These are phyloP conservation scores for Macrosoma leucophasiata DNA, from an alignment of 2,888 invertebrate species.

Conservation along the genomic window DNA sequence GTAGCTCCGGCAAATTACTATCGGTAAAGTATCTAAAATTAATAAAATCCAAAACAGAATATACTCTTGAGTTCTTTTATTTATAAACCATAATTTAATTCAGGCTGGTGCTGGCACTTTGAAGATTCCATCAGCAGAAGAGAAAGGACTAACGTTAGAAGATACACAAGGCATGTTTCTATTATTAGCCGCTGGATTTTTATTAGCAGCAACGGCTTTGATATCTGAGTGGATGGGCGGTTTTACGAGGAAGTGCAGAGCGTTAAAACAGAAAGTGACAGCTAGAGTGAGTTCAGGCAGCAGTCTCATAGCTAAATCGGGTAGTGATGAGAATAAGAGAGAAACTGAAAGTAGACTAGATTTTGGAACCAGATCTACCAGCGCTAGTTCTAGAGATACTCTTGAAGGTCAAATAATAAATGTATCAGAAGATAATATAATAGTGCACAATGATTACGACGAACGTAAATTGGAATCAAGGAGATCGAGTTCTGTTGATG, in stretches of 20 bases:
- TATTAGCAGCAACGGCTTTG: slow-evolving; percentile 77
- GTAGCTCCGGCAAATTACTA: slow-evolving; percentile 75
- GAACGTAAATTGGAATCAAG: slow-evolving; percentile 39
- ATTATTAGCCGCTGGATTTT: slow-evolving; percentile 81
- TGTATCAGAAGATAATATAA: slow-evolving; percentile 47
- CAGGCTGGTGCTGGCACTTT: slow-evolving; percentile 63
- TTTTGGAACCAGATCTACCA: slow-evolving; percentile 36
- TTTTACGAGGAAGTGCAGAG: slow-evolving; percentile 74
- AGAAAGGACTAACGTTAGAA: slow-evolving; percentile 83
- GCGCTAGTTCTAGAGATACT: slow-evolving; percentile 45
- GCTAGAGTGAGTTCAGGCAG: slow-evolving; percentile 34
- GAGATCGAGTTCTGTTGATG: slow-evolving; percentile 56
- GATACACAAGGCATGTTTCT: slow-evolving; percentile 91
- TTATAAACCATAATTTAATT: slow-evolving; percentile 9
- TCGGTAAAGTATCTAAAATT: slow-evolving; percentile 61
- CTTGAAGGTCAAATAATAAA: slow-evolving; percentile 53
- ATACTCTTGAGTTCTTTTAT: background rate
- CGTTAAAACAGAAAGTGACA: slow-evolving; percentile 24
- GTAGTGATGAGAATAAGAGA: slow-evolving; percentile 26
- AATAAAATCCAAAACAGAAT: background rate
- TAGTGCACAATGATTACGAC: slow-evolving; percentile 45
- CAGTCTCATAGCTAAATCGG: slow-evolving; percentile 32
- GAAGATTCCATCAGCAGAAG: slow-evolving; percentile 72
- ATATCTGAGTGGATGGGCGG: slow-evolving; percentile 84
- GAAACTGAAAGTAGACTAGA: slow-evolving; percentile 32